These are phyloP conservation scores for Parnassius apollo DNA, from an alignment of 2,888 invertebrate genomes.

Conservation along the genomic window DNA sequence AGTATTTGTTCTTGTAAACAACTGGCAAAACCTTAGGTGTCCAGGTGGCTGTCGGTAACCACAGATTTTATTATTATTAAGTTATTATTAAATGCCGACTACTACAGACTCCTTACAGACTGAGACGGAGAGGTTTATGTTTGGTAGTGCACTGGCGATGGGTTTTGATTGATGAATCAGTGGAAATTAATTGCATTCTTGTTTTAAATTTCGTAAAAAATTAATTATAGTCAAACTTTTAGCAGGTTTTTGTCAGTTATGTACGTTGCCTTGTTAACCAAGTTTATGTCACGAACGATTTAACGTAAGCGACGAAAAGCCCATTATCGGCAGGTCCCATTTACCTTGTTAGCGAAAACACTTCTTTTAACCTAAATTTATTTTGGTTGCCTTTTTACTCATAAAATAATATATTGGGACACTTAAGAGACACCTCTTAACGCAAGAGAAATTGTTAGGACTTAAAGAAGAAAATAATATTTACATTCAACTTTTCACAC, in stretches of 20 bases:
- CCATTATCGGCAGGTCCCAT: constrained; percentile 59
- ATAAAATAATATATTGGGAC: constrained; percentile 5
- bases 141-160: not conserved
- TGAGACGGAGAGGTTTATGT: not conserved
- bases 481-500: no score
- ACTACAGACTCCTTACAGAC: no score
- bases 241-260: not conserved
- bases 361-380: constrained; percentile 58
- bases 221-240: not conserved
- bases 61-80: no score
- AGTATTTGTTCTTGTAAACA: no score
- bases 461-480: no score
- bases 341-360: constrained; percentile 66
- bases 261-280: constrained; percentile 37
- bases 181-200: not conserved
- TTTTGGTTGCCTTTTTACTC: constrained; percentile 26
- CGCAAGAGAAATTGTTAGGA: no score
- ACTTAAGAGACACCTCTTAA: not conserved
- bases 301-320: constrained; percentile 63
- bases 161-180: not conserved
- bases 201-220: not conserved
- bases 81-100: no score
- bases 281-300: constrained; percentile 55
- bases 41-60: no score
- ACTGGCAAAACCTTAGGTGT: no score